A percentile compares a stretch with the other conserved stretches of the same genome.
These are phyloP conservation scores for Parthenolecanium corni DNA, from an alignment of 2,888 invertebrate species.

Conservation along the genomic window DNA sequence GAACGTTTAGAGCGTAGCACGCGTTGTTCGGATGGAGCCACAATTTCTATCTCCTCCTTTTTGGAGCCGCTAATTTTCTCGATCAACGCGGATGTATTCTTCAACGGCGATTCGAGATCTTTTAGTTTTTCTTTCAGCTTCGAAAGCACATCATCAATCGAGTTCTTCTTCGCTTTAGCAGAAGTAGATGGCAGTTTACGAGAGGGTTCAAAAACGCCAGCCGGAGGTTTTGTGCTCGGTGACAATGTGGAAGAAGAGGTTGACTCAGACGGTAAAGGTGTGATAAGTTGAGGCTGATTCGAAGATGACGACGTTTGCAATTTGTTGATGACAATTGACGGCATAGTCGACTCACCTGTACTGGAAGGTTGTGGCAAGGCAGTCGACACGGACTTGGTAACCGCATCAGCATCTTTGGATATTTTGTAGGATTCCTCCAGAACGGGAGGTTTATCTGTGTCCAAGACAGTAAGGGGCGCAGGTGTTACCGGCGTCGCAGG, in stretches of 20 bases:
- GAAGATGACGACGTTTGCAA: constrained; percentile 2
- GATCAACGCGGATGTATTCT: constrained; percentile 20
- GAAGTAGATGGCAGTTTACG: constrained; percentile 28
- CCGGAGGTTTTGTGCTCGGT: constrained; percentile 42
- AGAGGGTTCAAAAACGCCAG: constrained; percentile 59
- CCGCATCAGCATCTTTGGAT: neutral
- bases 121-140: constrained; percentile 31
- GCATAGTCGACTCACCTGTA: neutral
- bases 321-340: neutral
- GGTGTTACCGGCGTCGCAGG: neutral
- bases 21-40: neutral
- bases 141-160: constrained; percentile 30
- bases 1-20: constrained; percentile 12
- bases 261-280: constrained; percentile 27
- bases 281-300: constrained; percentile 26
- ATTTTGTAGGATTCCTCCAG: neutral
- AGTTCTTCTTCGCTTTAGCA: constrained; percentile 31
- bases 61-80: constrained; percentile 14
- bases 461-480: neutral
- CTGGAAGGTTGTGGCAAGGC: neutral
- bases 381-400: neutral
- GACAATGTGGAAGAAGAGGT: constrained; percentile 29
- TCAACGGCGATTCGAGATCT: constrained; percentile 23
- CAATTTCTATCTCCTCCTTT: neutral
- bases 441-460: neutral